A percentile compares a stretch with the other conserved stretches of the same genome.
Conservation (phyloP, 2,113 vertebrate species). For the Arizona elegans region DNA sequence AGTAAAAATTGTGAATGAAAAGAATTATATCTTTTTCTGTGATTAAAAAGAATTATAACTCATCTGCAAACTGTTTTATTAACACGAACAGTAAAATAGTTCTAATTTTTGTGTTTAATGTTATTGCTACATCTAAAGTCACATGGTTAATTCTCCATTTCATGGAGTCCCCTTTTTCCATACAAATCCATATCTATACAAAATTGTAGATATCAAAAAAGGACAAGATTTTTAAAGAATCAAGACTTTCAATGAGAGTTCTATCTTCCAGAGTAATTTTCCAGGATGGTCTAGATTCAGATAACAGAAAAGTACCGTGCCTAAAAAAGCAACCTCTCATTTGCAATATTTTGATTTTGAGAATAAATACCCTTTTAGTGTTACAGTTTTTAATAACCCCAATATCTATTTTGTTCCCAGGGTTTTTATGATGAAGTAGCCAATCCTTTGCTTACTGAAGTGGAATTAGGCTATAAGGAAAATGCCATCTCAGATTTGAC, state of each 20-base stretch:
- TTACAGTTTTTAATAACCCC: not conserved
- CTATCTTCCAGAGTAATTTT: not conserved
- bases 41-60: not conserved
- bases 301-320: not conserved
- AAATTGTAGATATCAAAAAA: not conserved
- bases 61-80: not conserved
- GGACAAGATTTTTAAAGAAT: not conserved
- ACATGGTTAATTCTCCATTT: not conserved
- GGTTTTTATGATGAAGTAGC: slow-evolving; percentile 92
- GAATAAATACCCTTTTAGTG: not conserved
- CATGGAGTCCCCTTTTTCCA: not conserved
- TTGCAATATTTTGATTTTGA: not conserved
- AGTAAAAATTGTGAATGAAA: not conserved
- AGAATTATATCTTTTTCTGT: not conserved
- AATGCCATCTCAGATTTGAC: slow-evolving; percentile 82
- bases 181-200: not conserved
- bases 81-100: not conserved
- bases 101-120: not conserved
- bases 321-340: not conserved
- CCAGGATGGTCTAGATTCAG: not conserved
- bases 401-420: slow-evolving; percentile 50
- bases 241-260: not conserved
- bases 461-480: slow-evolving; percentile 82
- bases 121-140: not conserved
- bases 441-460: slow-evolving; percentile 78